Evolutionary conservation across 2,113 vertebrate genomes (phyloP), one percentile per base, ranked within the genome.

Genomic region (rat (Rattus norvegicus)): DNA sequence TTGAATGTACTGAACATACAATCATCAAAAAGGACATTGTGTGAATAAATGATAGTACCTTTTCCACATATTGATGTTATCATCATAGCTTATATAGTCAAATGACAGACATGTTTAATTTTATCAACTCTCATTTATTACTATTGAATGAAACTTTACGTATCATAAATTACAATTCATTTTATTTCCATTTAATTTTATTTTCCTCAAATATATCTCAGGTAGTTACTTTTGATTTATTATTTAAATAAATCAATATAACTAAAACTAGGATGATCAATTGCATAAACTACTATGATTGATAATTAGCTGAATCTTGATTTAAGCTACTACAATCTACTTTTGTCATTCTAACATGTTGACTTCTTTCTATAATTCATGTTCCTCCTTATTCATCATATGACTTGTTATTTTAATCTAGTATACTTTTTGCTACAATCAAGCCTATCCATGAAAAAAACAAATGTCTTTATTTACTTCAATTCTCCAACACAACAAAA

Each of bases 211-310:
- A 80, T 61, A 19, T 1, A 0, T 85, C 67, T 87, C 5, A 76
- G n/a, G 33, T 85, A 59, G 49, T 75, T 90, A 88, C 33, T 89
- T 91, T 93, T 93, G 20, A 28, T 95, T 33, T 81, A 39, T 92
- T 16, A 6, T 75, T 90, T 1, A 56, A 80, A 6, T 83, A 93
- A 81, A 59, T 81, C 65, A 90, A 61, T 69, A 36, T 95, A 90
- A 92, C 3, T 69, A 70, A 92, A 77, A 87, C 12, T 33, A 43
- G 52, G 17, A 65, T 83, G 39, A 69, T 75, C 59, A 47, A 7
- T 85, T 91, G 13, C 49, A 77, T 52, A 30, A 77, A 85, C 54
- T 22, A 8, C 93, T 39, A 52, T 65, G 86, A n/a, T 83, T 91
- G 79, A 59, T 79, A 88, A 47, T 1, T 19, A 73, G 67, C 52